These are phyloP conservation scores for Macrosiphum euphorbiae DNA, from an alignment of 2,888 invertebrate genomes.

Conservation along the genomic window DNA sequence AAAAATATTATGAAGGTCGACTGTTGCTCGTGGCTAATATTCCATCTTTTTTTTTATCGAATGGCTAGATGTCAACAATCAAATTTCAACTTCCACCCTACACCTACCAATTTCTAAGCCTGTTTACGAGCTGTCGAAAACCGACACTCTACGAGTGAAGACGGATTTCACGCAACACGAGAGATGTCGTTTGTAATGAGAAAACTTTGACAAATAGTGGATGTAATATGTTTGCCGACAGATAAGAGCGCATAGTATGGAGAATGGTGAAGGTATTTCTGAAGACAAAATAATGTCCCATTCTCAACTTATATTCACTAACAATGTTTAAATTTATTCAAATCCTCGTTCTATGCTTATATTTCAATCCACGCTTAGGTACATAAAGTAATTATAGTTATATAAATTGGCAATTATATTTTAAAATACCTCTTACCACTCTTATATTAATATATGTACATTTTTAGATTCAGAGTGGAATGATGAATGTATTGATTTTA, in stretches of 20 bases:
- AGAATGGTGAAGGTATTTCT: constrained; percentile 44
- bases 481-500: no score
- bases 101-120: constrained; percentile 18
- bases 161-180: constrained; percentile 52
- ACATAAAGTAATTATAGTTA: background rate
- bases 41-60: constrained; percentile 4
- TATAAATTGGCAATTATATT: background rate
- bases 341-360: background rate
- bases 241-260: constrained; percentile 40
- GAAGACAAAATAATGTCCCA: constrained; percentile 23
- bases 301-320: constrained; percentile 11
- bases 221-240: constrained; percentile 47
- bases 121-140: constrained; percentile 57
- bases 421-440: background rate
- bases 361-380: background rate
- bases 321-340: constrained; percentile 30
- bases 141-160: constrained; percentile 26
- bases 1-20: background rate
- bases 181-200: constrained; percentile 60
- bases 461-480: no score
- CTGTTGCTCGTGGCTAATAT: background rate
- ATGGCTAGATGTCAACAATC: constrained; percentile 38
- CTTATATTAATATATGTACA: background rate
- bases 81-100: constrained; percentile 37
- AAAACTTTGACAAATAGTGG: constrained; percentile 63